Base-by-base conservation (phyloP, 2,888 invertebrate species). In the Orthosia gothica region DNA sequence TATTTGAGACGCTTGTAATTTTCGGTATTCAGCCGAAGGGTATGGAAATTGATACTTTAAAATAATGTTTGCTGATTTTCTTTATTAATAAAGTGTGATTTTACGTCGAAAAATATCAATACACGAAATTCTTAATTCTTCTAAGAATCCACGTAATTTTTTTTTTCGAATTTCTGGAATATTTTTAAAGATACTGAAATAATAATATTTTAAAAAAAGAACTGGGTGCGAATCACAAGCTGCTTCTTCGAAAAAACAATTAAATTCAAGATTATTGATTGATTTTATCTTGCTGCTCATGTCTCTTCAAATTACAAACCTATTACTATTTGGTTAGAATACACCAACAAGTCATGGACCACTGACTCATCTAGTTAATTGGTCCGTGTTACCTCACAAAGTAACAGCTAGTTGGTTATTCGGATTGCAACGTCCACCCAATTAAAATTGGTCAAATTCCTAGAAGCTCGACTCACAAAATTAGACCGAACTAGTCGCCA, bases 1-100 rank as follows among this genome's bases (percentile, higher is more conserved):
- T 86, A 86, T 81, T 81, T 79, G 70, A 76, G 67, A 73, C 11
- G 83, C 70, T 85, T 76, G 79, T 58, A 73, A 86, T 86, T 82
- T 81, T 62, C 26, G 79, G 85, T 79, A 87, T 87, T 85, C 54
- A 54, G 73, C 45, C 32, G 32, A 65, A 50, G 66, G 71, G 64
- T 64, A 67, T 62, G 57, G 67, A 79, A 73, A 81, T 76, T 73
- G 62, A 72, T 80, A 74, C 74, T 76, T 76, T 69, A 54, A 18
- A 68, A 82, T 73, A 67, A 67, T 71, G n/a, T 74, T 77, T 52
- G 15, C 20, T 47, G 18, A 32, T 26, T 20, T 59, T 72, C 52
- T 12, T 20, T 55, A 4, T 13, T 50, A 54, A 47, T 26, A 54
- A 66, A 68, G 18, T 62, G 20, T 54, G 26, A 68, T 62, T 68